Evolutionary conservation across 2,113 vertebrate species (phyloP).

Genomic region (Anser brachyrhynchus): DNA sequence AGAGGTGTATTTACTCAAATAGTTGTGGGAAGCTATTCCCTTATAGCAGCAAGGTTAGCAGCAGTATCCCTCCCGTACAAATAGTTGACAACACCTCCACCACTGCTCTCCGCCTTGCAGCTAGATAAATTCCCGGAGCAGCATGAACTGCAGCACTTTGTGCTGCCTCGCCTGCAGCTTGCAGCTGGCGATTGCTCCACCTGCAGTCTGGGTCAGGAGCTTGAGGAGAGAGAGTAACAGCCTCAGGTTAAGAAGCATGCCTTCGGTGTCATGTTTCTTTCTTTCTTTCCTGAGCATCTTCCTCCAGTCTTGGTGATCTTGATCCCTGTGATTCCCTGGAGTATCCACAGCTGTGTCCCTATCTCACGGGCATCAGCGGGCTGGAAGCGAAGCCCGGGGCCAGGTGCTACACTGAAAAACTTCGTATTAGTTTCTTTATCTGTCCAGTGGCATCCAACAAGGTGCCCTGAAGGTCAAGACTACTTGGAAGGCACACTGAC

Average conservation of each 20-base stretch:
- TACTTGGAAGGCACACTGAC: not conserved
- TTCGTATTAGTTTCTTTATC: not conserved
- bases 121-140: not conserved
- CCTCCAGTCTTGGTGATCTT: not conserved
- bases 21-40: not conserved
- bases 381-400: no score
- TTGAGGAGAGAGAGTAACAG: not conserved
- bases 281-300: not conserved
- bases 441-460: not conserved
- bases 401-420: not conserved
- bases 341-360: not conserved
- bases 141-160: fast-evolving
- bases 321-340: not conserved
- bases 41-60: not conserved
- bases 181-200: not conserved
- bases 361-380: not conserved
- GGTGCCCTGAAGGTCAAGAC: not conserved
- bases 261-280: not conserved
- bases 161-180: not conserved
- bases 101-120: not conserved
- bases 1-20: not conserved
- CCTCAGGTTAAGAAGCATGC: not conserved
- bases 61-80: not conserved
- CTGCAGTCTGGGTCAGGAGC: not conserved
- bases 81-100: not conserved